Conservation (phyloP, 2,113 vertebrate genomes). For the Chamaetylas fuelleborni region DNA sequence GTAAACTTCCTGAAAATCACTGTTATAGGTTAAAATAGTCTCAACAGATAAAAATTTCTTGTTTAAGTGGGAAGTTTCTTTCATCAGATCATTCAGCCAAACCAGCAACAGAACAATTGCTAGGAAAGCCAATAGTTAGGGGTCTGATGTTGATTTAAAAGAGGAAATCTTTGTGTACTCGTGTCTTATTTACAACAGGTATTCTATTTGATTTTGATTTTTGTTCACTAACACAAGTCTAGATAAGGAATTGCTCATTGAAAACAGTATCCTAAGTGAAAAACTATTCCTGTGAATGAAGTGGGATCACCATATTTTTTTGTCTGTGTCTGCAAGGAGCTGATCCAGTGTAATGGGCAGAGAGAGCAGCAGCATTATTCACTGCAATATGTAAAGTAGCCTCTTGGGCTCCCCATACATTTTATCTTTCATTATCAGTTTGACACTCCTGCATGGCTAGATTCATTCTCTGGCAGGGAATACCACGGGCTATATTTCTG, state of each 20-base stretch:
- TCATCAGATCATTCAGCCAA: not conserved
- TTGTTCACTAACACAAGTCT: not conserved
- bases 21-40: not conserved
- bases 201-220: not conserved
- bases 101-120: not conserved
- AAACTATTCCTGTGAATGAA: constrained; percentile 9
- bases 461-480: constrained; percentile 53
- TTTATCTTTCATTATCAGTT: constrained; percentile 64
- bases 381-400: constrained; percentile 44
- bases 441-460: constrained; percentile 43
- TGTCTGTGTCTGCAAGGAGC: constrained; percentile 3
- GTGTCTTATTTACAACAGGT: not conserved
- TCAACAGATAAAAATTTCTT: not conserved
- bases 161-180: not conserved
- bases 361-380: constrained; percentile 33
- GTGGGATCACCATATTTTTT: not conserved
- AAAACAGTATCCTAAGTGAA: not conserved
- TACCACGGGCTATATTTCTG: constrained; percentile 59
- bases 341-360: constrained; percentile 1
- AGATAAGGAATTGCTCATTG: not conserved
- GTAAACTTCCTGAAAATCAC: not conserved
- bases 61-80: not conserved
- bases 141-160: not conserved
- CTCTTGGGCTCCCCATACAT: constrained; percentile 36
- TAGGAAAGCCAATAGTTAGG: not conserved